Evolutionary conservation across 2,888 invertebrate genomes (phyloP).

Genomic region (Caenorhabditis zanzibari): DNA sequence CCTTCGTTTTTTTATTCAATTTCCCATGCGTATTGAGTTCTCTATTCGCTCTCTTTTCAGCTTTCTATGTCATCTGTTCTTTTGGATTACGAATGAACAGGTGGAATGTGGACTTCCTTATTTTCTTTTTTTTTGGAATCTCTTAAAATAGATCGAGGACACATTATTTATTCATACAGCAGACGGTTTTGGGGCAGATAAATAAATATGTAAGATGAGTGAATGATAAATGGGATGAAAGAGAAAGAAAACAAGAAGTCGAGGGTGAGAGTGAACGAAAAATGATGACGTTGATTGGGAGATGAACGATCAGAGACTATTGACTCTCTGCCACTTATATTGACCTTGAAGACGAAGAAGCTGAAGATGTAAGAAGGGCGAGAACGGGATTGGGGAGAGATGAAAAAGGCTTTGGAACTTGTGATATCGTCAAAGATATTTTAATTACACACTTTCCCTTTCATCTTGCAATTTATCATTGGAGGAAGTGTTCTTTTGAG

Average conservation of each 20-base stretch:
- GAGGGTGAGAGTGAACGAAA: constrained; percentile 27
- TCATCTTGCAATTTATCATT: not conserved
- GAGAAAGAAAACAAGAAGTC: constrained; percentile 10
- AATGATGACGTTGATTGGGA: constrained; percentile 46
- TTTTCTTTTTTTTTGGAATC: not conserved
- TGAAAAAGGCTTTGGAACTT: constrained; percentile 27
- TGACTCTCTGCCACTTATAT: constrained; percentile 1
- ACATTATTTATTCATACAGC: constrained; percentile 24
- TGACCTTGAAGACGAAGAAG: constrained; percentile 15
- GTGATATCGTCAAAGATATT: constrained; percentile 20
- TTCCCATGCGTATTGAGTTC: constrained; percentile 23
- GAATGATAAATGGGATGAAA: constrained; percentile 36
- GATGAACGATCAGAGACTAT: constrained; percentile 59
- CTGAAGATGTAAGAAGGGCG: constrained; percentile 14
- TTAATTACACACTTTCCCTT: constrained; percentile 17
- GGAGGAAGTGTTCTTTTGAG: not conserved
- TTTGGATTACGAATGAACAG: not conserved
- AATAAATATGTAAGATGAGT: constrained; percentile 19
- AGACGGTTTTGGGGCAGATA: constrained; percentile 7
- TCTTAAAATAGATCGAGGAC: constrained; percentile 3
- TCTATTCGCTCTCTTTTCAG: not conserved
- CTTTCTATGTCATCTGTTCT: constrained; percentile 10
- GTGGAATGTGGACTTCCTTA: constrained; percentile 15
- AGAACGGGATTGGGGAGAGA: constrained; percentile 35
- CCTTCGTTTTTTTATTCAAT: constrained; percentile 17